Base-by-base conservation (phyloP, 2,888 invertebrate species). In the Noctuana brunneofusca region DNA sequence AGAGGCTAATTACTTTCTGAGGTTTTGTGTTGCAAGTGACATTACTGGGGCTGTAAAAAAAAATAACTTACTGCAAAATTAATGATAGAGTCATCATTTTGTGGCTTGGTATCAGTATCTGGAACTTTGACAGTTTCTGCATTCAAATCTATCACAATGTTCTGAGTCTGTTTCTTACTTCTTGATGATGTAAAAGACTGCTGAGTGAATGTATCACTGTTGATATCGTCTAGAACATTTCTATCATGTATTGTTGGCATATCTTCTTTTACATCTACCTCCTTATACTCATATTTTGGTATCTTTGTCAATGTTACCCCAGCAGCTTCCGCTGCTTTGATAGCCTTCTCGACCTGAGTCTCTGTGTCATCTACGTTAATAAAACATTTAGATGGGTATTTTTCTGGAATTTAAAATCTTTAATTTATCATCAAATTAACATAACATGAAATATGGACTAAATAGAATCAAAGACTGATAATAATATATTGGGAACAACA, bases 131-230 rank as follows among this genome's bases (percentile, higher is more conserved):
- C 94, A 20, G 95, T 96, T 71, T 96, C 94, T 1, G 94, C 92
- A 69, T 93, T 93, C 58, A 96, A 92, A 75, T 96, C 95, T 66
- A 96, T 96, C 0, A 95, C 93, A 69, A 96, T 95, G 76, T 94
- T 95, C 69, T 94, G 93, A 3, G 93, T 87, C 38, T 93, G 91
- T 69, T 94, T 95, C 68, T 95, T 94, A 69, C 83, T 93, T 68
- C 86, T 89, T 32, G 92, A 92, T 0, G 94, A 92, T 0, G 92
- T 92, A 67, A 94, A 94, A 1, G 92, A 66, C 68, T 93, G 94
- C 0, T 92, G 95, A 9, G 92, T 88, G 81, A 96, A 96, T 12
- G 92, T 90, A 65, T 96, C 95, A 65, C 92, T 93, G 72, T 96
- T 96, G 43, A 96, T 93, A 74, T 95, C 95, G 1, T 94, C 94